phyloP scores from a whole-genome alignment of 2,113 vertebrate species.

The Benitochromis conjunctus region DNA sequence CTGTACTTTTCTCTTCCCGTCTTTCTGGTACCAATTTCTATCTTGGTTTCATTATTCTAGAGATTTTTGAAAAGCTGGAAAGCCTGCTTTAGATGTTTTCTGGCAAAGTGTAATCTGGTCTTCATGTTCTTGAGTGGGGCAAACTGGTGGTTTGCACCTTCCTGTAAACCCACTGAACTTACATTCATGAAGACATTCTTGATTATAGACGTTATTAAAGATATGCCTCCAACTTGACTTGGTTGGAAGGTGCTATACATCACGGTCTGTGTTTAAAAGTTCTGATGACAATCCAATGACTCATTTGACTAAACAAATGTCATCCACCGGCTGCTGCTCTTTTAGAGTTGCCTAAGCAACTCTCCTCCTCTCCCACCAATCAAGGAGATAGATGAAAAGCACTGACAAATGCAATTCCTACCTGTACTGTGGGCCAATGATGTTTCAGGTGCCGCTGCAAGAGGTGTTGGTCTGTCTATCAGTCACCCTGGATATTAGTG shows the following conservation, averaged over 20 bases:
- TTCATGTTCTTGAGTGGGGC: background rate
- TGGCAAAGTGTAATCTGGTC: background rate
- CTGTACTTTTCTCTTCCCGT: background rate
- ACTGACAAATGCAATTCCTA: conserved; percentile 33
- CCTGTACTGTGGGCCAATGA: conserved; percentile 56
- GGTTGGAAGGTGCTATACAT: background rate
- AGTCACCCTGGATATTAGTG: conserved; percentile 67
- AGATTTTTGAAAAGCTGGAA: background rate
- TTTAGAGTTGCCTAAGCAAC: background rate
- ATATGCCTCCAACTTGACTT: background rate
- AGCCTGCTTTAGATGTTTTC: background rate
- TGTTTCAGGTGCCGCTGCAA: conserved; percentile 41
- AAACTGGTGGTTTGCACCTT: background rate
- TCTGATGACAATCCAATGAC: background rate
- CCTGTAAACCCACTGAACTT: background rate
- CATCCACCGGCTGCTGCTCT: background rate
- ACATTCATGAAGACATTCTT: background rate
- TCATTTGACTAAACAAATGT: background rate
- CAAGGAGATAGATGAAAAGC: conserved; percentile 28
- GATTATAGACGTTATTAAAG: background rate
- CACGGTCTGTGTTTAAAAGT: background rate
- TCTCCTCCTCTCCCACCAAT: background rate
- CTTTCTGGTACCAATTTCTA: background rate
- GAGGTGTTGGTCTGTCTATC: conserved; percentile 40
- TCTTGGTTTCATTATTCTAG: background rate